Percentiles rank a stretch among this genome's conserved stretches.
phyloP scores from a whole-genome alignment of 2,113 vertebrate species.

The Jacana jacana region DNA sequence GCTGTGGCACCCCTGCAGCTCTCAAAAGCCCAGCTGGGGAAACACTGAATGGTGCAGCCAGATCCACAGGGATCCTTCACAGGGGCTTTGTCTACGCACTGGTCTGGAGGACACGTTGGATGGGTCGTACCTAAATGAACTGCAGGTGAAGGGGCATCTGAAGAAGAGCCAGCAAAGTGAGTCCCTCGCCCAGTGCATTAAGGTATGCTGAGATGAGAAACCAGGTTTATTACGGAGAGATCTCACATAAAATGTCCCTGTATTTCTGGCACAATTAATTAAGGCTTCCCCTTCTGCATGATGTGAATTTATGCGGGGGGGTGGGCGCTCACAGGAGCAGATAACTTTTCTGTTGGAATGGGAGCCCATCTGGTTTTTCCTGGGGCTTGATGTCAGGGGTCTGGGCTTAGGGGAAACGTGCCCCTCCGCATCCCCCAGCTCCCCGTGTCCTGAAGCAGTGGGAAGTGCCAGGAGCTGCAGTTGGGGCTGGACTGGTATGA shows the following conservation, averaged over 20 bases:
- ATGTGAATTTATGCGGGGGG: not conserved
- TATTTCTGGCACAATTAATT: not conserved
- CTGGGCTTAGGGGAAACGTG: not conserved
- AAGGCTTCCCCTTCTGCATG: not conserved
- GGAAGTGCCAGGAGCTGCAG: not conserved
- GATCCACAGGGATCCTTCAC: not conserved
- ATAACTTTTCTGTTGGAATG: not conserved
- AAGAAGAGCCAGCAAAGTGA: conserved; percentile 27
- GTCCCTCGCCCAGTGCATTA: conserved; percentile 81
- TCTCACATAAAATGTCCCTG: accelerated
- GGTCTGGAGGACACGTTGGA: conserved; percentile 53
- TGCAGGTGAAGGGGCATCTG: not conserved
- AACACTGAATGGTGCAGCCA: not conserved
- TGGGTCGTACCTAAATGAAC: conserved; percentile 5
- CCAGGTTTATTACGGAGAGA: not conserved
- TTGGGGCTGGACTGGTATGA: not conserved
- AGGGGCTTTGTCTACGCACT: not conserved
- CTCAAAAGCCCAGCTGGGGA: not conserved
- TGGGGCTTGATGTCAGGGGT: not conserved
- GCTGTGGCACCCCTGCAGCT: not conserved
- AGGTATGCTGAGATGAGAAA: conserved; percentile 73
- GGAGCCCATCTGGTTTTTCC: not conserved
- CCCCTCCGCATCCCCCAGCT: not conserved
- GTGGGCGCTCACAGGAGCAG: not conserved
- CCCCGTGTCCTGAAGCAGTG: accelerated